Conservation (phyloP, 2,888 invertebrate species). For the Pandemis corylana region DNA sequence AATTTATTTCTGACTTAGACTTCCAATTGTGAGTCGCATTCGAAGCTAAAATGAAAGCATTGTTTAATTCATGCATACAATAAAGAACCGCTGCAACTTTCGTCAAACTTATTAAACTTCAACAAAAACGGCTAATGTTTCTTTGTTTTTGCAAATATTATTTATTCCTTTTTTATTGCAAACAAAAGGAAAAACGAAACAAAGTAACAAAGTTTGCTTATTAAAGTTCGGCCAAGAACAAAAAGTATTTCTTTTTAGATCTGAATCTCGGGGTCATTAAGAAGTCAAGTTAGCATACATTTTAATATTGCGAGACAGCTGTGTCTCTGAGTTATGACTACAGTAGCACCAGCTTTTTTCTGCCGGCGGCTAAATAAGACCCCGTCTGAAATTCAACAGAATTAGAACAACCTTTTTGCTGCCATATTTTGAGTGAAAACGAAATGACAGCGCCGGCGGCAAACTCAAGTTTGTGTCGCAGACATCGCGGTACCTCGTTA, state of each 20-base stretch:
- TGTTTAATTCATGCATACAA: neutral
- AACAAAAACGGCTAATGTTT: conserved; percentile 12
- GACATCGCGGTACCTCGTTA: conserved; percentile 2
- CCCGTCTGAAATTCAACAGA: conserved; percentile 17
- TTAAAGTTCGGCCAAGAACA: conserved; percentile 60
- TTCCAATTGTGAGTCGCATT: neutral
- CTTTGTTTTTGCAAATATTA: conserved; percentile 23
- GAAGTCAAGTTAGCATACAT: conserved; percentile 73
- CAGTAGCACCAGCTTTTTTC: conserved; percentile 54
- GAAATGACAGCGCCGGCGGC: conserved; percentile 11
- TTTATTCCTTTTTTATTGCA: conserved; percentile 26
- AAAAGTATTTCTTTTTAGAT: conserved; percentile 65
- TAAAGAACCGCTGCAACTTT: neutral
- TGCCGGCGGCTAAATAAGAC: conserved; percentile 30
- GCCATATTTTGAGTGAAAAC: conserved; percentile 10
- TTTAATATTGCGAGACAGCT: conserved; percentile 74
- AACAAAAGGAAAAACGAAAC: conserved; percentile 52
- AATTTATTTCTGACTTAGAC: too few species aligned
- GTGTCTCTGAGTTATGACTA: conserved; percentile 57
- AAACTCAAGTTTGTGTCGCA: conserved; percentile 19
- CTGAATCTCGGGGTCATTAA: conserved; percentile 76
- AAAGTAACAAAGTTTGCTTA: conserved; percentile 68
- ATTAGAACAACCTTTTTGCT: conserved; percentile 53
- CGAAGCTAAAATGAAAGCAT: neutral
- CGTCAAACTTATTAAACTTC: conserved; percentile 14